phyloP scores from a whole-genome alignment of 2,888 invertebrate species.

The Lycaena phlaeas region DNA sequence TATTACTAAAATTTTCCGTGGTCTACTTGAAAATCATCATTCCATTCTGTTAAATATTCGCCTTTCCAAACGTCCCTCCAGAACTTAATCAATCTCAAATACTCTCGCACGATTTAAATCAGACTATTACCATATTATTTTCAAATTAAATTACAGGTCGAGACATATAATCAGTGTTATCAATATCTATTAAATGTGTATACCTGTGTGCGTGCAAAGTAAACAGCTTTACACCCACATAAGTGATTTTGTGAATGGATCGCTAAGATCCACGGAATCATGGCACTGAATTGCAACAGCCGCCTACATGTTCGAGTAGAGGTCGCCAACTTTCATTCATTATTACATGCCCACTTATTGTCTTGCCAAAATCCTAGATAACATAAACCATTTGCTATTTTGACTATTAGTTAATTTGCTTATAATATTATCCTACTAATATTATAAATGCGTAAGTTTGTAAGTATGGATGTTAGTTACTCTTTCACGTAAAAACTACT shows the following conservation, averaged over 20 bases:
- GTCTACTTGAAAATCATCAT: too few species aligned
- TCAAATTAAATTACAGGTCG: too few species aligned
- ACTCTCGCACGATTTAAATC: too few species aligned
- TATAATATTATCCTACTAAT: not conserved
- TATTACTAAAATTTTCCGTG: too few species aligned
- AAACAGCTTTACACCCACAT: slow-evolving; percentile 44
- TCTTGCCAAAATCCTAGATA: slow-evolving; percentile 17
- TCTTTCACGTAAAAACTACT: too few species aligned
- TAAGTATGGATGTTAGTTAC: too few species aligned
- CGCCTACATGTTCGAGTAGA: slow-evolving; percentile 55
- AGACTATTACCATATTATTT: too few species aligned
- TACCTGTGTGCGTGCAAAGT: slow-evolving; percentile 26
- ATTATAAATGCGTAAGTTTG: too few species aligned
- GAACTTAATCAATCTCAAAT: too few species aligned
- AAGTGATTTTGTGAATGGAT: slow-evolving; percentile 52
- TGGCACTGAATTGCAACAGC: slow-evolving; percentile 41
- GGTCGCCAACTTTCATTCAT: slow-evolving; percentile 72
- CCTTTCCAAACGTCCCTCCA: too few species aligned
- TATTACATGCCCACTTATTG: slow-evolving; percentile 19
- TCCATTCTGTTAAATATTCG: too few species aligned
- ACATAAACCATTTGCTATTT: too few species aligned
- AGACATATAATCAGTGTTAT: slow-evolving; percentile 12
- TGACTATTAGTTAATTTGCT: not conserved
- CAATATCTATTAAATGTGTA: not conserved
- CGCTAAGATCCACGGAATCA: slow-evolving; percentile 22